phyloP scores from a whole-genome alignment of 2,888 invertebrate genomes.

The Phengaris arion region DNA sequence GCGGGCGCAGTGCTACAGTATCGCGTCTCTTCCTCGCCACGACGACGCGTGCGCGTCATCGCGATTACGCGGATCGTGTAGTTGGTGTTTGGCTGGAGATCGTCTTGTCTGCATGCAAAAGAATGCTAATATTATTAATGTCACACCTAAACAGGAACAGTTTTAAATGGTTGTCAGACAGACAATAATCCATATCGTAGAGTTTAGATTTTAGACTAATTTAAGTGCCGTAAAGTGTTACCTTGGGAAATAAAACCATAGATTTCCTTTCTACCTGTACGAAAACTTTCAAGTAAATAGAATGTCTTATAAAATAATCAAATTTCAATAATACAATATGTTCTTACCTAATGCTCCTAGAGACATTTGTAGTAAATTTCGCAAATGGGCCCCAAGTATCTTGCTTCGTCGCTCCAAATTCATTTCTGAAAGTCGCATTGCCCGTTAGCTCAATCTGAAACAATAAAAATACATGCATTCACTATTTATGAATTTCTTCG shows the following conservation, averaged over 20 bases:
- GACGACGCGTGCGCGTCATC: constrained; percentile 86
- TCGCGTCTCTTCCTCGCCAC: constrained; percentile 82
- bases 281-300: no score
- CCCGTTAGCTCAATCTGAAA: constrained; percentile 76
- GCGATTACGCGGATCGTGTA: constrained; percentile 89
- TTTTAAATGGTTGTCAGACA: no score
- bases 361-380: constrained; percentile 60
- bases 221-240: no score
- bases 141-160: no score
- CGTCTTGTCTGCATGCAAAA: constrained; percentile 74
- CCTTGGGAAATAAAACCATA: no score
- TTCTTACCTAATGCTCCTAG: constrained; percentile 54
- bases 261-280: no score
- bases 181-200: no score
- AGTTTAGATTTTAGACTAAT: no score
- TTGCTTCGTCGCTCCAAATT: constrained; percentile 58
- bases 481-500: no score
- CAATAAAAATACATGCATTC: neutral
- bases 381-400: constrained; percentile 67
- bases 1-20: constrained; percentile 86
- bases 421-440: constrained; percentile 68
- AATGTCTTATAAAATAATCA: no score
- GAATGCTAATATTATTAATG: neutral
- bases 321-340: neutral
- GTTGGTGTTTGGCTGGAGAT: constrained; percentile 89